A percentile compares a stretch with the other conserved stretches of the same genome.
Conservation (phyloP, 2,797 vertebrate genomes). For the Epinephelus malabaricus region DNA sequence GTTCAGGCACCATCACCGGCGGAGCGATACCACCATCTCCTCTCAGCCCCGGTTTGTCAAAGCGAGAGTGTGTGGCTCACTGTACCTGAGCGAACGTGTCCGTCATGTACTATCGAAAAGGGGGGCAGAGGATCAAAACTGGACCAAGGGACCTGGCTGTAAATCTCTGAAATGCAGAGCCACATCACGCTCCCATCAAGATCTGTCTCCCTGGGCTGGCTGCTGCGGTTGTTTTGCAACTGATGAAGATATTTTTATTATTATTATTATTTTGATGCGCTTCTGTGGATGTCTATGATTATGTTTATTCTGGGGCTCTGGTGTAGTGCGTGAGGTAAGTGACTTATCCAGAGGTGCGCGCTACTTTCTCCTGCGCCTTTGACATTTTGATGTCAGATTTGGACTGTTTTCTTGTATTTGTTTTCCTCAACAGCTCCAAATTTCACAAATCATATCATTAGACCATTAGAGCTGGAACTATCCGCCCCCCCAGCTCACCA, state of each 20-base stretch:
- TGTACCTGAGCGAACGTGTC: conserved; percentile 68
- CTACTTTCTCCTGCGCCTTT: conserved; percentile 67
- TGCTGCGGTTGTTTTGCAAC: conserved; percentile 65
- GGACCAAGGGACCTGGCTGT: conserved; percentile 44
- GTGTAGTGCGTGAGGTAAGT: conserved; percentile 83
- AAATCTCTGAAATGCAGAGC: conserved; percentile 63
- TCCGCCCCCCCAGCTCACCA: not conserved
- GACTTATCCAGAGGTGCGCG: conserved; percentile 74
- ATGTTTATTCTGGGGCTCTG: conserved; percentile 72
- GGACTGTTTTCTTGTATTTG: conserved; percentile 5
- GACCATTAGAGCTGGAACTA: not conserved
- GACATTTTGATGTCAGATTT: not conserved
- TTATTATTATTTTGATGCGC: conserved; percentile 50
- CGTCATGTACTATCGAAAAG: conserved; percentile 61
- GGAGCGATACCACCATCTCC: conserved; percentile 81
- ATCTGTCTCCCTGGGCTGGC: conserved; percentile 29
- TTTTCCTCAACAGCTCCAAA: not conserved
- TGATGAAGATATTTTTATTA: conserved; percentile 55
- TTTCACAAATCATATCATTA: not conserved
- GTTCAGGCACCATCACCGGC: conserved; percentile 71
- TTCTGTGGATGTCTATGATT: conserved; percentile 69
- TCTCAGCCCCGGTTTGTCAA: conserved; percentile 57
- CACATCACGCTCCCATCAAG: conserved; percentile 5
- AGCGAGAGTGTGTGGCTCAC: conserved; percentile 68
- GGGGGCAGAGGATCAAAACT: conserved; percentile 60